Evolutionary conservation across 2,113 vertebrate species (phyloP).

Genomic region (Fregetta grallaria): DNA sequence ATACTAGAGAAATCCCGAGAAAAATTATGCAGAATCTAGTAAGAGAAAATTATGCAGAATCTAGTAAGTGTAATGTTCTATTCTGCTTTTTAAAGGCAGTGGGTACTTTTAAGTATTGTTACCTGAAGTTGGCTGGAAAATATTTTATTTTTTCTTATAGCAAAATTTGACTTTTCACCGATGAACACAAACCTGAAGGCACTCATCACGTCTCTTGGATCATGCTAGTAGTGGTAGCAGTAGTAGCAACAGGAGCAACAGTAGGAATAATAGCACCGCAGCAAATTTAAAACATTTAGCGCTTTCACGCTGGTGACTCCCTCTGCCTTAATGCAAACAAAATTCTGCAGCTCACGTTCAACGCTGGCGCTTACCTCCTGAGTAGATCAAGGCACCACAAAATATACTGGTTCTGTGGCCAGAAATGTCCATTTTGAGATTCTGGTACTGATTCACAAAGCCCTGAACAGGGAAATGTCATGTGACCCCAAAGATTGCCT

Average conservation of each 20-base stretch:
- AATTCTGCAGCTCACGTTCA: neutral
- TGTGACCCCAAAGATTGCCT: neutral
- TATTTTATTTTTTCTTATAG: neutral
- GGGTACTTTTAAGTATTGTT: neutral
- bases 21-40: neutral
- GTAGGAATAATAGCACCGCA: neutral
- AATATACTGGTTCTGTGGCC: neutral
- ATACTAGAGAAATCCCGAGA: neutral
- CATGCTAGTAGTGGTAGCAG: neutral
- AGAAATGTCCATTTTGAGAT: neutral
- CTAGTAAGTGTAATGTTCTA: neutral
- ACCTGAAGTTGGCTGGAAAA: neutral
- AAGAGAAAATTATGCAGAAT: neutral
- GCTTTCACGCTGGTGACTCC: neutral
- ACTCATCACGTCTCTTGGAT: neutral
- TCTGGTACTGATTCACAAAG: neutral
- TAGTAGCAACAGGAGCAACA: neutral
- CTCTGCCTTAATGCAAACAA: neutral
- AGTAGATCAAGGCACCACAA: neutral
- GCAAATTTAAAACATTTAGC: neutral
- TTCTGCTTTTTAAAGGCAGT: neutral
- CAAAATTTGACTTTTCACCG: neutral
- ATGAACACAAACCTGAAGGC: neutral
- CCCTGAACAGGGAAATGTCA: neutral
- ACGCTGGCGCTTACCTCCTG: no score